Percentiles rank a stretch among this genome's conserved stretches.
Evolutionary conservation across 2,113 vertebrate genomes (phyloP).

Genomic region (Bujurquina vittata): DNA sequence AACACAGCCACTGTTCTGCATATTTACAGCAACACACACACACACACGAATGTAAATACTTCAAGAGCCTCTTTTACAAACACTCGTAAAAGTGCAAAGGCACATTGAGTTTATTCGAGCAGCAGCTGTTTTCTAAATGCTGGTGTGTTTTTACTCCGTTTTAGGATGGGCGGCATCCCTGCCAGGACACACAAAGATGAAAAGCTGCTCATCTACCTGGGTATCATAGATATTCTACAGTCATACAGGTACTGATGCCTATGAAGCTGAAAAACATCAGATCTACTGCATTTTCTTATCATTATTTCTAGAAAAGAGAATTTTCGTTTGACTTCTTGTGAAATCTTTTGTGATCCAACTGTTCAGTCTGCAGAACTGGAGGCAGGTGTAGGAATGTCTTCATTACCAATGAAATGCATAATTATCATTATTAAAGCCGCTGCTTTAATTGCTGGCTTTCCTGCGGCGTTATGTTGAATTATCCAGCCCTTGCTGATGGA

Average conservation of each 20-base stretch:
- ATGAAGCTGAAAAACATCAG: neutral
- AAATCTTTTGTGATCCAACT: neutral
- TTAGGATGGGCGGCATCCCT: constrained; percentile 98
- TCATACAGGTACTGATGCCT: constrained; percentile 88
- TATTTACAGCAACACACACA: constrained; percentile 42
- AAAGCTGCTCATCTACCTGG: constrained; percentile 94
- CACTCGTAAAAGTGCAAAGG: constrained; percentile 22
- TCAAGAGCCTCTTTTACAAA: constrained; percentile 50
- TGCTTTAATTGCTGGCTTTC: neutral
- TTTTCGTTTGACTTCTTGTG: neutral
- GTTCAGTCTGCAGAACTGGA: neutral
- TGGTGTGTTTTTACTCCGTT: constrained; percentile 29
- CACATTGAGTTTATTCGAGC: constrained; percentile 29
- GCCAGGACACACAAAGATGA: constrained; percentile 95
- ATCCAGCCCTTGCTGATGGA: neutral
- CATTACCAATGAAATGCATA: neutral
- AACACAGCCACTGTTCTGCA: constrained; percentile 41
- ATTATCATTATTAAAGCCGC: neutral
- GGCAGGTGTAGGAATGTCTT: neutral
- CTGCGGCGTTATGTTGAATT: constrained; percentile 5
- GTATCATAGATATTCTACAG: constrained; percentile 98
- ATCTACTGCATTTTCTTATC: neutral
- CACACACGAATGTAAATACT: constrained; percentile 42
- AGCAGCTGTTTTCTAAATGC: constrained; percentile 25
- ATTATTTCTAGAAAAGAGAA: neutral